Conservation (phyloP, 2,113 vertebrate species). For the Hyla sarda region DNA sequence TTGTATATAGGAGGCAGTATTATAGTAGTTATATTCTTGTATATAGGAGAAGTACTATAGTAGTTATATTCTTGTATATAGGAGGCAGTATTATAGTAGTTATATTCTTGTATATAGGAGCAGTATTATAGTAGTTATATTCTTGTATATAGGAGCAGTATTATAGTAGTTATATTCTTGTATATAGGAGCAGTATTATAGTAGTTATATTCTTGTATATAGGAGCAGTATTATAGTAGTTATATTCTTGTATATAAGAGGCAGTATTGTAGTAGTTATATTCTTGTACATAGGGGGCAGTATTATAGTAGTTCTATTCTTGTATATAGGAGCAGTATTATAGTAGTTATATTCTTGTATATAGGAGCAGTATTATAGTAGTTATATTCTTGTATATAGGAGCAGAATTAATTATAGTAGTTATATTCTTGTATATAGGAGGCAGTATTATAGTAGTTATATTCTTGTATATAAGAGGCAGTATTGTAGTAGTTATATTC, state of each 20-base stretch:
- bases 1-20: neutral
- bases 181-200: no score
- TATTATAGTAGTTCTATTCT: no score
- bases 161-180: no score
- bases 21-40: slow-evolving; percentile 23
- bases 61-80: no score
- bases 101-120: neutral
- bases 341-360: neutral
- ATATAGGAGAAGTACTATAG: no score
- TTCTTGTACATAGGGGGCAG: no score
- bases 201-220: neutral
- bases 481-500: slow-evolving; percentile 16
- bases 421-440: no score
- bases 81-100: neutral
- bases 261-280: no score
- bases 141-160: no score
- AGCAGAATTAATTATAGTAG: no score
- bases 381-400: neutral
- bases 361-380: neutral
- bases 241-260: neutral
- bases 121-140: neutral
- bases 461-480: no score
- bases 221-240: neutral
- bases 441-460: no score
- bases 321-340: neutral